These are phyloP conservation scores for Pandemis cinnamomeana DNA, from an alignment of 2,888 invertebrate species.

Conservation along the genomic window DNA sequence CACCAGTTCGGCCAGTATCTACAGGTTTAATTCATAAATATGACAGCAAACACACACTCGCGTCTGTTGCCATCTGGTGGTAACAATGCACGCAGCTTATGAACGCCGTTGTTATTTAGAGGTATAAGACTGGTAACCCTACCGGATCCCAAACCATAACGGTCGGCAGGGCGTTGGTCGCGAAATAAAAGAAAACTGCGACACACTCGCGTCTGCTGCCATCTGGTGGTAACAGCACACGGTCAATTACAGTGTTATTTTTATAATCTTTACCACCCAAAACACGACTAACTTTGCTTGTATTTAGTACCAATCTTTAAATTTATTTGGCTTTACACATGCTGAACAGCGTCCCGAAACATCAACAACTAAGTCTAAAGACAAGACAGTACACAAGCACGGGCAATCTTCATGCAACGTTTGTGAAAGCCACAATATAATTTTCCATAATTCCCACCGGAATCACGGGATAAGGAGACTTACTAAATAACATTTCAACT, in stretches of 20 bases:
- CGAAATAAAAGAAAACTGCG: slow-evolving; percentile 32
- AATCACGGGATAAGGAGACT: neutral
- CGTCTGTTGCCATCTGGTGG: slow-evolving; percentile 25
- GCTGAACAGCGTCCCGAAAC: no score
- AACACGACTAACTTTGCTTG: neutral
- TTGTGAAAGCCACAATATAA: no score
- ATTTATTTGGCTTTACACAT: no score
- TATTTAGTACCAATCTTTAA: neutral
- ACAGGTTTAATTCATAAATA: no score
- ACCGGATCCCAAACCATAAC: neutral
- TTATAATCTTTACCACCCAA: neutral
- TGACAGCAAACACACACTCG: neutral
- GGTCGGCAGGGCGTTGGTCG: slow-evolving; percentile 22
- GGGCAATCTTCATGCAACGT: no score
- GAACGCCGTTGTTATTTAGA: no score
- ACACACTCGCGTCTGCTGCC: slow-evolving; percentile 21
- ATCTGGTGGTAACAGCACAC: slow-evolving; percentile 13
- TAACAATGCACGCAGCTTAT: neutral
- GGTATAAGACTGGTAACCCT: slow-evolving; percentile 18
- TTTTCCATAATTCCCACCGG: no score
- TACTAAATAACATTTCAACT: no score
- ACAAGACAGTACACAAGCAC: no score
- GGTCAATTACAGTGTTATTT: neutral
- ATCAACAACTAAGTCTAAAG: no score
- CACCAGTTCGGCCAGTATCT: no score